Base-by-base conservation (phyloP, 2,113 vertebrate species). In the Nymphicus hollandicus region DNA sequence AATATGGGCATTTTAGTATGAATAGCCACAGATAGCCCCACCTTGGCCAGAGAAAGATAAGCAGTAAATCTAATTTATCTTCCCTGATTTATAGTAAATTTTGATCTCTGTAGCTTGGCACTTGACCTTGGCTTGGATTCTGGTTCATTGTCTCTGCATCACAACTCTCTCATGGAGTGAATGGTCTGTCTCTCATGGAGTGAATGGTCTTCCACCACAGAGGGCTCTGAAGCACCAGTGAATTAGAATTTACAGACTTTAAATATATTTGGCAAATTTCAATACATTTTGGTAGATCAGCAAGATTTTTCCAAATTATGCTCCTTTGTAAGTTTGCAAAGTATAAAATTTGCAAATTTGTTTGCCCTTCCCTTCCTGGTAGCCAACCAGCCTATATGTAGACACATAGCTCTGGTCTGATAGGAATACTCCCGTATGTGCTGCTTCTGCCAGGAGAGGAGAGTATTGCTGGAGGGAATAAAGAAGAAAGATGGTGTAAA, bases 301-400 rank as follows among this genome's bases (percentile, higher is more conserved):
- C 27, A 35, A 86, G 13, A 4, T 17, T 33, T 72, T 79, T 60
- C 56, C 35, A 50, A 64, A 60, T 10, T 2, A 0, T 33, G 55
- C 25, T 35, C 11, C 20, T 72, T 52, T 50, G 33, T 13, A 15
- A 16, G 17, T 53, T 61, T 81, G 41, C 41, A 81, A 83, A 86
- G 39, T 17, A 39, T 10, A 7, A 16, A 22, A 27, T 2, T 28
- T 52, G 33, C 17, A 24, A 61, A 25, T 63, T 56, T 13, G 7
- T 28, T 79, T 78, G 7, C 6, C 28, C 28, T 78, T 49, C 27
- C 28, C 12, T 66, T 68, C 41, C 35, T 16, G 22, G 29, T 7
- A 72, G 53, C 47, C 33, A 80, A 4, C 11, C 0, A 5, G 24
- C 3, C 6, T 3, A 3, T 12, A 9, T 3, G 44, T 20, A 39